Evolutionary conservation across 2,113 vertebrate genomes (phyloP), one percentile per base, ranked within the genome.

Genomic region (Dipodomys spectabilis): DNA sequence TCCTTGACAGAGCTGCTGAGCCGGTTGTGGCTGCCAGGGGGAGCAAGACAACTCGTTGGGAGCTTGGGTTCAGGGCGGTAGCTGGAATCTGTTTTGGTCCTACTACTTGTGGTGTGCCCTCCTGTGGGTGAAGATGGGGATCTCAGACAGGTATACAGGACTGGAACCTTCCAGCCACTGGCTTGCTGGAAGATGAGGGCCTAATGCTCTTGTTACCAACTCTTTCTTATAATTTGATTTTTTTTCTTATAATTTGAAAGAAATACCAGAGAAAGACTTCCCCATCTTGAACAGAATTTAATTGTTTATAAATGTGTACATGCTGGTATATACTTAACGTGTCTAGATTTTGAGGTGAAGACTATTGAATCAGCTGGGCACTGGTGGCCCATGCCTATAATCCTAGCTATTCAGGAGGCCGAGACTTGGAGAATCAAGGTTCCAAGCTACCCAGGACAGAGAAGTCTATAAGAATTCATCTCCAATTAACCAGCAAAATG

Each of bases 11-110:
- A 80, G 57, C 12, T 12, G 82, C 39, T 0, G 4, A 27, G 23
- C 18, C n/a, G 8, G 4, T 9, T 0, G 1, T 0, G 23, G 74
- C 20, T 44, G 6, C 68, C 45, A 93, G 86, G 57, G 79, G 89
- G 44, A 53, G 15, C 30, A n/a, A 53, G 7, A 35, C 25, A 75
- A 25, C 32, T 68, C 18, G 0, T 60, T 12, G 8, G 15, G 11
- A 20, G n/a, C 6, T 8, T 0, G 1, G n/a, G 6, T 2, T 2
- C 2, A 30, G 1, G 1, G 53, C 1, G 0, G 2, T 18, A 57
- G 57, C 49, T 35, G 28, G 16, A 20, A 25, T 49, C 2, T 25
- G 23, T n/a, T 28, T 22, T 39, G 72, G 53, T 57, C 20, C 69
- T 44, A 25, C 28, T 30, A 30, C 27, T 23, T 4, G 19, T 10